Base-by-base conservation (phyloP, 2,113 vertebrate genomes). In the Tychaedon coryphoeus region DNA sequence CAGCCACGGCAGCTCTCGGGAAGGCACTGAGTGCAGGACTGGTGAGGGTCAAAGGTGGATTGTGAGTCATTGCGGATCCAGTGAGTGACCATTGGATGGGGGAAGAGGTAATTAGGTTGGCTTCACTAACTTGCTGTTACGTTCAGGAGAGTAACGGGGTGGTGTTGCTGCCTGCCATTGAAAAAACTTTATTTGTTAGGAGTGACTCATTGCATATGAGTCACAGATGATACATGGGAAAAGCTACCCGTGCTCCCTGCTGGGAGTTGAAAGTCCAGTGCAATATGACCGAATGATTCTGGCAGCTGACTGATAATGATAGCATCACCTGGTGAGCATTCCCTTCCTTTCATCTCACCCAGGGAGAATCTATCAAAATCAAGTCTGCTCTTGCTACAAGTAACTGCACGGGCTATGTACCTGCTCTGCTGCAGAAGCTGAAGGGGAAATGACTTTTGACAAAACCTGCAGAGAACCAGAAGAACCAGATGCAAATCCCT, bases 21-120 rank as follows among this genome's bases (percentile, higher is more conserved):
- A 74, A 82, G 47, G 65, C 25, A 6, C 31, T 5, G 67, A 20
- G 42, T 38, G 62, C 88, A 34, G 90, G 79, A 5, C 69, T 75
- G 82, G 62, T 18, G 42, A n/a, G 92, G 71, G 91, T 93, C 94
- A 96, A 76, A 96, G 92, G 76, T 67, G 13, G 12, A 45, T 58
- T 29, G 5, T 95, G 97, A 97, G 82, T 97, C 95, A 97, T 81
- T 92, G n/a, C 73, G 60, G 54, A 86, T 53, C 82, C 89, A 60
- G n/a, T 45, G 79, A 92, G 58, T 45, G 79, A 92, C 96, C 86
- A 76, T 43, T 48, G 72, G 67, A 1, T 15, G 74, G 43, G 42
- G 73, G 22, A 67, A 86, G 67, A 87, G 73, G 57, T 34, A 78
- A 97, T 89, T 92, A 93, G 71, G 23, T 31, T 16, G 74, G 14